Evolutionary conservation across 2,113 vertebrate species (phyloP), one percentile per base, ranked within the genome.

Genomic region (Microtus pennsylvanicus): DNA sequence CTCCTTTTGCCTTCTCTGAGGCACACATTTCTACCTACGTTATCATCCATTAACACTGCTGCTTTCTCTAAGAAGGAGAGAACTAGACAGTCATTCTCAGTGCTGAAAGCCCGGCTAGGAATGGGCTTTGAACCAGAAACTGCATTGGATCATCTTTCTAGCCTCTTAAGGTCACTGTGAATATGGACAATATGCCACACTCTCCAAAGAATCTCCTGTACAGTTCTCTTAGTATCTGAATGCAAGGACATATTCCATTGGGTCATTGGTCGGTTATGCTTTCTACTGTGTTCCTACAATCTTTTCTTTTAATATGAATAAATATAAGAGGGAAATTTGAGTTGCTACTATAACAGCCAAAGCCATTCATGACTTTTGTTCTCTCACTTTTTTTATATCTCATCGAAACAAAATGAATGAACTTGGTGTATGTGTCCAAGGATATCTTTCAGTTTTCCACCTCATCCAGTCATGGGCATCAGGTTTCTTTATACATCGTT

Each of bases 321-420:
- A 85, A 38, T 35, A 50, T 16, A 35, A 69, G 35, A 33, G 47
- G 50, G 8, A 74, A 74, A 24, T 91, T 5, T 80, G 42, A 21
- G 63, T 42, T 70, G 7, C 55, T 70, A n/a, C 45, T 42, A 47
- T 50, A 50, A 33, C 38, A 80, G 72, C 35, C 12, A 63, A 88
- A 80, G n/a, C 69, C 2, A 30, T 55, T 24, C 22, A 85, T 42
- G 55, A 21, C 0, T 35, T 92, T 75, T 95, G 47, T 1, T 58
- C 24, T 70, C 75, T 87, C 38, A 70, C 90, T 91, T 52, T 63
- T 58, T 65, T 65, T 85, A 0, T 21, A 28, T 77, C 33, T 88
- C 22, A 78, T 74, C 14, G 58, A 88, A 95, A 80, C 47, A 85
- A 93, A 58, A 10, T 42, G 38, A 93, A 86, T 69, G 7, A 93